Conservation (phyloP, 2,113 vertebrate genomes). For the Pavo muticus region DNA sequence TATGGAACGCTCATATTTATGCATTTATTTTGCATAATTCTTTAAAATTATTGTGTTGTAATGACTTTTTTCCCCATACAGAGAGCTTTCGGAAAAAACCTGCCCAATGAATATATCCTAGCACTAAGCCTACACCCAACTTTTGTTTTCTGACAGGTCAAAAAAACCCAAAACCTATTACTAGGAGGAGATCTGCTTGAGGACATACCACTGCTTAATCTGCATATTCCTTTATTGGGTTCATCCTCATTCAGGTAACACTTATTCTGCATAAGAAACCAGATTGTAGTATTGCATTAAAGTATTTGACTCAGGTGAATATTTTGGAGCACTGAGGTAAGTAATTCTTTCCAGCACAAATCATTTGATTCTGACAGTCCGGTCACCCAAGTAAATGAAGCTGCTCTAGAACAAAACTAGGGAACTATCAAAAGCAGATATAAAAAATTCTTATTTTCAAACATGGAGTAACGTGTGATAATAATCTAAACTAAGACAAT, state of each 20-base stretch:
- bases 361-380: neutral
- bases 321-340: neutral
- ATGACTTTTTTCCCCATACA: conserved; percentile 14
- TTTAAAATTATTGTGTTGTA: conserved; percentile 52
- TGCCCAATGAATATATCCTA: neutral
- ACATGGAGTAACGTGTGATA: neutral
- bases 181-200: neutral
- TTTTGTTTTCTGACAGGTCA: neutral
- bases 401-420: neutral
- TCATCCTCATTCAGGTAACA: neutral
- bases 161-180: neutral
- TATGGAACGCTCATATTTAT: neutral
- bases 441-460: neutral
- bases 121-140: neutral
- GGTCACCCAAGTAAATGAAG: neutral
- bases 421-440: neutral
- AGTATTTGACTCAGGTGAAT: neutral
- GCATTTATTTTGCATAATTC: conserved; percentile 50
- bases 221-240: neutral
- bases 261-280: neutral
- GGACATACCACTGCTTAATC: neutral
- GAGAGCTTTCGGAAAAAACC: conserved; percentile 24
- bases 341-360: neutral
- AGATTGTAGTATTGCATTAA: neutral
- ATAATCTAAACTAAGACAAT: neutral